Evolutionary conservation across 2,888 invertebrate genomes (phyloP).

Genomic region (Argyresthia goedartella): DNA sequence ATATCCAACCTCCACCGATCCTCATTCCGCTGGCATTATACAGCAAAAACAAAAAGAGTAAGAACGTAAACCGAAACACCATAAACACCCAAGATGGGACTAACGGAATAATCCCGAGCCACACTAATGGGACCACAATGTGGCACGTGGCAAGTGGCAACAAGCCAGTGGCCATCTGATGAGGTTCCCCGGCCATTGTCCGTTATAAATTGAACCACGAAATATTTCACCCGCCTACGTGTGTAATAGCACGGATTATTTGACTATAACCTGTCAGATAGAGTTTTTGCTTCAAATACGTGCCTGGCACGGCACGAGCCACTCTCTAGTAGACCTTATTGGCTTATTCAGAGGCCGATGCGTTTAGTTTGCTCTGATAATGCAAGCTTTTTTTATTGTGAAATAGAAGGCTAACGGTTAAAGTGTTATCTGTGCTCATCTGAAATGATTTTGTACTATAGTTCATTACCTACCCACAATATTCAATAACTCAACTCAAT

Average conservation of each 20-base stretch:
- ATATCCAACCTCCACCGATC: too few species aligned
- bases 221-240: constrained; percentile 62
- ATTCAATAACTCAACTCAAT: too few species aligned
- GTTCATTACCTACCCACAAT: too few species aligned
- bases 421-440: too few species aligned
- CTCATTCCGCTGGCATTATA: not conserved
- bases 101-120: not conserved
- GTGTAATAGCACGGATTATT: constrained; percentile 65
- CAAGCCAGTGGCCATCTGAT: constrained; percentile 23
- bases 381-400: not conserved
- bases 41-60: not conserved
- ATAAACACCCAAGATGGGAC: not conserved
- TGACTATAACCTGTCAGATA: constrained; percentile 38
- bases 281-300: constrained; percentile 38
- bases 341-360: too few species aligned
- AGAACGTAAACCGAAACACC: not conserved
- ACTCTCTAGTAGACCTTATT: constrained; percentile 41
- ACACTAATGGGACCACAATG: not conserved
- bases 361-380: not conserved
- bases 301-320: constrained; percentile 44
- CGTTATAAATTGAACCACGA: constrained; percentile 53
- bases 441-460: too few species aligned
- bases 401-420: constrained; percentile 35
- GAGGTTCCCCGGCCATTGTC: constrained; percentile 32
- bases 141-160: not conserved